Evolutionary conservation across 2,888 invertebrate genomes (phyloP).

Genomic region (Macaria notata): DNA sequence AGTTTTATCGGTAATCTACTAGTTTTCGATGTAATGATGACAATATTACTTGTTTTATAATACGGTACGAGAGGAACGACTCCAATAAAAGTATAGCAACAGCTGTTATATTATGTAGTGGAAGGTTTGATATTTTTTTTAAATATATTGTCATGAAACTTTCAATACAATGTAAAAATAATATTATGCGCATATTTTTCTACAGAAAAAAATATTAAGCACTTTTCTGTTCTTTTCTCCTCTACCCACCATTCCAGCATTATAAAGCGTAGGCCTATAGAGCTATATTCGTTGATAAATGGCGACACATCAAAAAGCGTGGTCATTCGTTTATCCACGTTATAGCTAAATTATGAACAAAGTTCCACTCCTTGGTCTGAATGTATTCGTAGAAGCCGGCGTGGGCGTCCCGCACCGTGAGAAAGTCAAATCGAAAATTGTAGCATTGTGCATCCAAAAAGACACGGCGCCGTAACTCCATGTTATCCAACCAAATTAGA

Average conservation of each 20-base stretch:
- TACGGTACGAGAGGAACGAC: too few species aligned
- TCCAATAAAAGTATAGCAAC: too few species aligned
- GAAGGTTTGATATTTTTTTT: too few species aligned
- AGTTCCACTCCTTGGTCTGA: constrained; percentile 62
- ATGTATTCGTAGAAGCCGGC: constrained; percentile 67
- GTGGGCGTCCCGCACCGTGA: constrained; percentile 74
- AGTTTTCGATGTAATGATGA: too few species aligned
- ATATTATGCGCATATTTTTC: neutral
- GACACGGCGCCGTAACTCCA: constrained; percentile 44
- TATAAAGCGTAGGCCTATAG: constrained; percentile 29
- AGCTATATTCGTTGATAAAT: constrained; percentile 34
- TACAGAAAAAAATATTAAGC: constrained; percentile 5
- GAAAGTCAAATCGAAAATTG: constrained; percentile 68
- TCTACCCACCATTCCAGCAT: constrained; percentile 25
- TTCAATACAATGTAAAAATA: too few species aligned
- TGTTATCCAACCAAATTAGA: constrained; percentile 48
- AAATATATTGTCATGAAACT: too few species aligned
- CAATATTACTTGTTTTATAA: too few species aligned
- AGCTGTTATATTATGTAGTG: too few species aligned
- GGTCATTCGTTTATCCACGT: constrained; percentile 56
- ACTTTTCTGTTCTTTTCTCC: constrained; percentile 22
- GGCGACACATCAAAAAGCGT: constrained; percentile 50
- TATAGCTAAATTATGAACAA: constrained; percentile 67
- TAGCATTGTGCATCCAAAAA: constrained; percentile 53
- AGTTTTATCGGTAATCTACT: too few species aligned